Percentiles rank a stretch among this genome's conserved stretches.
phyloP scores from a whole-genome alignment of 2,888 invertebrate species.

The Yponomeuta evonymella region DNA sequence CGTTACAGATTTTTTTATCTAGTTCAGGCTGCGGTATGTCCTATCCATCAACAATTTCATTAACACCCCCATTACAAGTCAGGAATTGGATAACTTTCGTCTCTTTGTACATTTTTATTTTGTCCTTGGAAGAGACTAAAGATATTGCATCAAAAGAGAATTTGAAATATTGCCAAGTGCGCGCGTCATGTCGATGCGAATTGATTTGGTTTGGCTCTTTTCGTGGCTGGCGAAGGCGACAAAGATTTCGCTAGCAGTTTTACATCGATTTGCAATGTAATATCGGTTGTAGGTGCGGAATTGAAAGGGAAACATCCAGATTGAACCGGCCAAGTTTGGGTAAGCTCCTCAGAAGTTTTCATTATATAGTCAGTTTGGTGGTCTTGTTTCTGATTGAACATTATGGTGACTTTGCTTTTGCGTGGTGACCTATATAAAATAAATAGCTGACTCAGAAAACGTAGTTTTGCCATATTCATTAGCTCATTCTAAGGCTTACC shows the following conservation, averaged over 20 bases:
- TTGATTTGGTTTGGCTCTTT: constrained; percentile 51
- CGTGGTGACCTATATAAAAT: too few species aligned
- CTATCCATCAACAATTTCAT: too few species aligned
- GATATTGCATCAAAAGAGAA: constrained; percentile 61
- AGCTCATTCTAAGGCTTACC: too few species aligned
- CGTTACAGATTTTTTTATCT: too few species aligned
- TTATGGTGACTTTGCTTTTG: not conserved
- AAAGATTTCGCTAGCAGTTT: not conserved
- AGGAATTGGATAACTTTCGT: too few species aligned
- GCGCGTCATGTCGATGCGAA: constrained; percentile 49
- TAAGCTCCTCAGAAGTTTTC: not conserved
- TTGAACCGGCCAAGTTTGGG: not conserved
- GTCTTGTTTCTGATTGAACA: not conserved
- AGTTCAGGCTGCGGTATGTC: too few species aligned
- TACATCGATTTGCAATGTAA: not conserved
- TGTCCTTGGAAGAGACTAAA: constrained; percentile 30
- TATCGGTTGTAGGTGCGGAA: not conserved
- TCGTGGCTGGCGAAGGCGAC: constrained; percentile 29
- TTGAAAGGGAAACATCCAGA: not conserved
- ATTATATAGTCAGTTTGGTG: not conserved
- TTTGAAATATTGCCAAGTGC: constrained; percentile 70
- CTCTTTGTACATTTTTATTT: not conserved
- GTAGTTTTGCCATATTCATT: too few species aligned
- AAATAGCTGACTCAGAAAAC: too few species aligned
- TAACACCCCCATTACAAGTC: too few species aligned